phyloP scores from a whole-genome alignment of 2,888 invertebrate species.

The Eupithecia abbreviata region DNA sequence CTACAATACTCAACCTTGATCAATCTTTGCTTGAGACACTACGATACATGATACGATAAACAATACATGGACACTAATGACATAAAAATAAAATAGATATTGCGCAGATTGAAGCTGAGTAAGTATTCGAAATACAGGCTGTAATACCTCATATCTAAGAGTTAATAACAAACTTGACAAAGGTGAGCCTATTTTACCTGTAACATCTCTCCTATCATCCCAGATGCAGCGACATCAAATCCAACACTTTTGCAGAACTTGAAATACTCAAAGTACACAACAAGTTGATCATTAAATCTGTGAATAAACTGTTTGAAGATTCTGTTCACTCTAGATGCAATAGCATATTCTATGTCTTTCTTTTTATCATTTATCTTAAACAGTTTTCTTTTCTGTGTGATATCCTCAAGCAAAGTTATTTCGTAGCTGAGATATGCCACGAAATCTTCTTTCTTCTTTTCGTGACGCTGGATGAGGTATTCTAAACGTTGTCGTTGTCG shows the following conservation, averaged over 20 bases:
- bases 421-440: constrained; percentile 89
- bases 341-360: constrained; percentile 86
- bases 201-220: constrained; percentile 85
- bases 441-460: constrained; percentile 88
- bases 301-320: constrained; percentile 88
- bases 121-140: too few species aligned
- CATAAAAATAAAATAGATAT: too few species aligned
- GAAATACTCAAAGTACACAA: constrained; percentile 90
- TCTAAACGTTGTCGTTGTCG: constrained; percentile 89
- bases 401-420: constrained; percentile 86
- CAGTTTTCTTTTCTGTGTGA: constrained; percentile 85
- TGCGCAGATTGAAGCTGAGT: too few species aligned
- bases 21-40: too few species aligned
- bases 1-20: background rate
- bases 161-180: background rate
- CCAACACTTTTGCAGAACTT: constrained; percentile 89
- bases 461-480: constrained; percentile 87
- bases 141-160: background rate
- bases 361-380: constrained; percentile 84
- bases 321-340: constrained; percentile 88
- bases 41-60: too few species aligned
- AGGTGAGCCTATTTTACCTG: constrained; percentile 68
- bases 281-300: constrained; percentile 88
- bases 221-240: constrained; percentile 80
- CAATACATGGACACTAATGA: too few species aligned